These are phyloP conservation scores for Mesocricetus auratus DNA, from an alignment of 2,113 vertebrate genomes.

Conservation along the genomic window DNA sequence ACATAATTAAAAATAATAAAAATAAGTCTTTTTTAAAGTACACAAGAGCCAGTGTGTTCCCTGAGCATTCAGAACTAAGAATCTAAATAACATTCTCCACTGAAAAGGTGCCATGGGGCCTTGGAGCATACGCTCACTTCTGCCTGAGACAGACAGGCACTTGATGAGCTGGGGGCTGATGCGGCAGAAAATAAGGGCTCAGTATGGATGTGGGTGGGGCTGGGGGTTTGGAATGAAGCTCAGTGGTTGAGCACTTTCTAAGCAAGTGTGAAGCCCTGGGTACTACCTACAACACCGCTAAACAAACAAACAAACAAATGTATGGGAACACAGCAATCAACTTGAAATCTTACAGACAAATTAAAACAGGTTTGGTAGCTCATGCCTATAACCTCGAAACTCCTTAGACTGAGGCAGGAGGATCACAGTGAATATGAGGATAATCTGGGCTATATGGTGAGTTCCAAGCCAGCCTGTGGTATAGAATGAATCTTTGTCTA, in stretches of 20 bases:
- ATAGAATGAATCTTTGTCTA: neutral
- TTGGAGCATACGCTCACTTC: neutral
- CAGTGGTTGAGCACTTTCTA: neutral
- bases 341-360: neutral
- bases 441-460: neutral
- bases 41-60: neutral
- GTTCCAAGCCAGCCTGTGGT: neutral
- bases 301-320: neutral
- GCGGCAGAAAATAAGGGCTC: neutral
- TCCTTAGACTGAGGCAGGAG: neutral
- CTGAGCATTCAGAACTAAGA: neutral
- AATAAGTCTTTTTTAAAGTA: neutral
- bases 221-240: neutral
- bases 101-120: neutral
- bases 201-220: neutral
- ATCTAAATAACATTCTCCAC: neutral
- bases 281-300: neutral
- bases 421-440: neutral
- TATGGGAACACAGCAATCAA: neutral
- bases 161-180: neutral
- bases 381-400: neutral
- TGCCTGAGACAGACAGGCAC: neutral
- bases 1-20: neutral
- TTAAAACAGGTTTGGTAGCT: neutral
- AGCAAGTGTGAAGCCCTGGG: neutral